phyloP scores from a whole-genome alignment of 2,888 invertebrate species.

The Leptopterna dolabrata region DNA sequence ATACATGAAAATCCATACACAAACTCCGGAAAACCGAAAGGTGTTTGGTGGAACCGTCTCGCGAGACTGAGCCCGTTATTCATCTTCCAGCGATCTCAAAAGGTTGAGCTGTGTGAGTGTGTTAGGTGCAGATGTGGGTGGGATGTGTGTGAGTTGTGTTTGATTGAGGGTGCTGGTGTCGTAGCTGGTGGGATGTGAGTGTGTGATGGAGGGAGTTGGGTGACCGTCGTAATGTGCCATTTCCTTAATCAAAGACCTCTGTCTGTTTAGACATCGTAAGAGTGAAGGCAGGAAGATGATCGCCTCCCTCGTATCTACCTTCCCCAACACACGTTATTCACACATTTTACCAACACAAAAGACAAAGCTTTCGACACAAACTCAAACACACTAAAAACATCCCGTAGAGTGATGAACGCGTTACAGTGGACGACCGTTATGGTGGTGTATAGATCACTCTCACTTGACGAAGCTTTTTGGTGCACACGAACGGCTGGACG shows the following conservation, averaged over 20 bases:
- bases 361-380: no score
- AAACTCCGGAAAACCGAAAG: neutral
- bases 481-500: no score
- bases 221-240: slow-evolving; percentile 24
- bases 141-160: neutral
- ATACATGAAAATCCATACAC: no score
- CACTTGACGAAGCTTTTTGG: no score
- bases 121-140: neutral
- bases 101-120: neutral
- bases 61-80: neutral
- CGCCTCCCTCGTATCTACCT: no score
- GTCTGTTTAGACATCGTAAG: neutral
- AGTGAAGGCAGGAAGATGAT: neutral
- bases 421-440: no score
- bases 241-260: slow-evolving; percentile 37
- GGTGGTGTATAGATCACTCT: no score
- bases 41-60: neutral
- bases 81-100: neutral
- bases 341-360: no score
- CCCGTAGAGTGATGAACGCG: no score
- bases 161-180: neutral
- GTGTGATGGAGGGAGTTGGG: neutral
- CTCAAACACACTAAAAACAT: no score
- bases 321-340: no score
- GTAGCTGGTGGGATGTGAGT: neutral